Base-by-base conservation (phyloP, 2,113 vertebrate species). In the Labrus mixtus region DNA sequence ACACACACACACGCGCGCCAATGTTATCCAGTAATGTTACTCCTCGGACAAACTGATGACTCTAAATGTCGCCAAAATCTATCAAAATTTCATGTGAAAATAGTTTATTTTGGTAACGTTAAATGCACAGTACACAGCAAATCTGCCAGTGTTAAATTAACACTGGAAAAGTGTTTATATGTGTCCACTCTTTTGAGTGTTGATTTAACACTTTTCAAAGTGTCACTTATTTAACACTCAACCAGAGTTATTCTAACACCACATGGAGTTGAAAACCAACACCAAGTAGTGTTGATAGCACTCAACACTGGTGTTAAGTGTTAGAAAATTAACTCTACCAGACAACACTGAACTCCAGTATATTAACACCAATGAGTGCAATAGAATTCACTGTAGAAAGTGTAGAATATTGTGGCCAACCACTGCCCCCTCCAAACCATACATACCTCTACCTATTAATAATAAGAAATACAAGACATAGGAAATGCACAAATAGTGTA, bases 111-210 rank as follows among this genome's bases (percentile, higher is more conserved):
- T n/a, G n/a, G n/a, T n/a, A n/a, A n/a, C n/a, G n/a, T n/a, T n/a
- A n/a, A n/a, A n/a, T n/a, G n/a, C n/a, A n/a, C n/a, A n/a, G n/a
- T 78, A 43, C 43, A 45, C 43, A 15, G 43, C 43, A 45, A 45
- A 45, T 2, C 8, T 20, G 3, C 1, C 48, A 51, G 48, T 51
- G 48, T 51, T 51, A 51, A n/a, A 51, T 45, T 45, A 45, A 45
- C 48, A 51, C 19, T 51, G 20, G 48, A 51, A 51, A 51, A n/a
- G 43, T 45, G 43, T 45, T 20, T 20, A n/a, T 51, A 51, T 51
- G 48, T 20, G 48, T 51, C 48, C 19, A 51, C 48, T n/a, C 48
- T 51, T 51, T 51, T 51, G 6, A 51, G 48, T 20, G 19, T 51
- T 51, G 3, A 51, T 9, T 19, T 51, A 20, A 51, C 48, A 51